Conservation (phyloP, 2,888 invertebrate genomes). For the Amblyjoppa fuscipennis region DNA sequence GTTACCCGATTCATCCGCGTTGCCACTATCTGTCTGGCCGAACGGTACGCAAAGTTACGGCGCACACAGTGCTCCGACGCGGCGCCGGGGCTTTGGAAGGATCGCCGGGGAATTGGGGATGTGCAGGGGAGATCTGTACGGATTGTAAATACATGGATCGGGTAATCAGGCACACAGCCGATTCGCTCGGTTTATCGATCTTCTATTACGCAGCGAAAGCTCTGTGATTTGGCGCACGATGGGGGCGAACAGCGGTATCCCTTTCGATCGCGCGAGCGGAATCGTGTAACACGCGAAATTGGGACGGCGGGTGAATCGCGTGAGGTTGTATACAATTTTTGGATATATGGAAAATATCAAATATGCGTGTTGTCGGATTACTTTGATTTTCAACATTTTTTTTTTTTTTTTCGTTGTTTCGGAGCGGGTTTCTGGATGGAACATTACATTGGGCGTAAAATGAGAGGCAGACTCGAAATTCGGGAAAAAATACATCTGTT, state of each 20-base stretch:
- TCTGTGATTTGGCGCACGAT: neutral
- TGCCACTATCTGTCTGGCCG: slow-evolving; percentile 3
- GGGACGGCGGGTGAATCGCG: no score
- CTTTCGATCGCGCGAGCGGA: neutral
- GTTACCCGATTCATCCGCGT: neutral
- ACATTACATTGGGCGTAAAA: no score
- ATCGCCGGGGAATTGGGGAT: neutral
- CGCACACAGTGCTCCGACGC: neutral
- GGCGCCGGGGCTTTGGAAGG: neutral
- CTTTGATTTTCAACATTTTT: no score
- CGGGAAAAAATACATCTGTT: no score
- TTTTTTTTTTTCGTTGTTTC: no score
- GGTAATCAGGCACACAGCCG: slow-evolving; percentile 35
- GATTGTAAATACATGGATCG: slow-evolving; percentile 26
- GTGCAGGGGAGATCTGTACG: neutral
- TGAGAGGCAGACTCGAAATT: no score
- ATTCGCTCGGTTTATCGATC: slow-evolving; percentile 32
- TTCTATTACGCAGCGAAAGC: slow-evolving; percentile 3
- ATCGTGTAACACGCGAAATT: neutral
- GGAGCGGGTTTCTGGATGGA: no score
- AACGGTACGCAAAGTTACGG: neutral
- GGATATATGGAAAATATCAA: no score
- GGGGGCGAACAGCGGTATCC: neutral
- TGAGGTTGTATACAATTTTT: no score
- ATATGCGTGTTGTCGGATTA: no score